A percentile compares a stretch with the other conserved stretches of the same genome.
These are phyloP conservation scores for Liopterus haemorrhoidalis DNA, from an alignment of 2,888 invertebrate species.

Conservation along the genomic window DNA sequence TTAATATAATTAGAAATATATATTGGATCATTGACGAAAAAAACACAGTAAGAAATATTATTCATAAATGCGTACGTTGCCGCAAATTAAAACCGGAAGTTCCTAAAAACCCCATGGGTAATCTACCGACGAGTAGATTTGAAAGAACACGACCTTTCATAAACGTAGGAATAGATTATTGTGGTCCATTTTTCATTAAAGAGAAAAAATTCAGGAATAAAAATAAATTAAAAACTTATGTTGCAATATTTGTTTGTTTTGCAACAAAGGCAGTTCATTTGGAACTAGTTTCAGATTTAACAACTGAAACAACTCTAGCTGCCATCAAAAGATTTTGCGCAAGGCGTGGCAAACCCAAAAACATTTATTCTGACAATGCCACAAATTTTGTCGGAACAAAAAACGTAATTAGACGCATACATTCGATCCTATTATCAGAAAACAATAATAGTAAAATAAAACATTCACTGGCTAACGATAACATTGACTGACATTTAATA, in stretches of 20 bases:
- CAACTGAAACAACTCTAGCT: constrained; percentile 1
- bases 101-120: neutral
- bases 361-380: constrained; percentile 3
- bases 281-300: neutral
- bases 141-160: neutral
- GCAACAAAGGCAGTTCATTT: constrained; percentile 1
- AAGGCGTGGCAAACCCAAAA: neutral
- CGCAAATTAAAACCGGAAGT: neutral
- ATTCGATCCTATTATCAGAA: neutral
- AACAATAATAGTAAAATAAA: constrained; percentile 6
- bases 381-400: constrained; percentile 7
- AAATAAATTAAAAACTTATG: constrained; percentile 2
- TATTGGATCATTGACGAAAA: constrained; percentile 14
- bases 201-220: neutral
- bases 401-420: too few species aligned
- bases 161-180: neutral
- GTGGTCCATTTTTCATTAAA: constrained; percentile 1
- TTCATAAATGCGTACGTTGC: neutral
- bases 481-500: constrained; percentile 3
- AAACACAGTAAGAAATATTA: constrained; percentile 2
- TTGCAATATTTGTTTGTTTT: constrained; percentile 4
- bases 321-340: neutral
- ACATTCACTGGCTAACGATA: neutral
- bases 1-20: constrained; percentile 7
- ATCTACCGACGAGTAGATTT: neutral